These are phyloP conservation scores for Amphipoea oculea DNA, from an alignment of 2,888 invertebrate species.

Conservation along the genomic window DNA sequence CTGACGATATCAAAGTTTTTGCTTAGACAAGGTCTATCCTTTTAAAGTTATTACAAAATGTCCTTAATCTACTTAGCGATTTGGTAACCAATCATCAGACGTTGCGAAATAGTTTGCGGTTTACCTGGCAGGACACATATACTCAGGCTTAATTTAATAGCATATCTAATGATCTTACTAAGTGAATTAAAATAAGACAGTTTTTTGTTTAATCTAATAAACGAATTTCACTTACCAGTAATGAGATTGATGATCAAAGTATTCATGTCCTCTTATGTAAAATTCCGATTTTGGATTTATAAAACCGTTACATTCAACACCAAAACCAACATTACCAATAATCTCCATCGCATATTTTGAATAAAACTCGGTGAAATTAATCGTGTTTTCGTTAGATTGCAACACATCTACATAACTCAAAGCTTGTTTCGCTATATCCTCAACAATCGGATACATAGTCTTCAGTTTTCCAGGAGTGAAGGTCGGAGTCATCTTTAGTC, in stretches of 20 bases:
- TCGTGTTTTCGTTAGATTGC: constrained; percentile 74
- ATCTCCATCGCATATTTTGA: constrained; percentile 91
- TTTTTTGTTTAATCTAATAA: background rate
- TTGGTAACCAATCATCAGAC: constrained; percentile 11
- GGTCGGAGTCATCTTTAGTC: constrained; percentile 92
- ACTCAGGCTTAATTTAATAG: background rate
- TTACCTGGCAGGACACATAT: background rate
- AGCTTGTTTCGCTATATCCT: constrained; percentile 90
- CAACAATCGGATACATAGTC: constrained; percentile 91
- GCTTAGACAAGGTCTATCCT: background rate
- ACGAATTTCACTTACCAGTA: constrained; percentile 80
- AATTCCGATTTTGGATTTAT: constrained; percentile 90
- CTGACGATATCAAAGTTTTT: background rate
- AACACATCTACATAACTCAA: constrained; percentile 80
- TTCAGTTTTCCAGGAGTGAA: constrained; percentile 93
- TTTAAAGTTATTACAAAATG: constrained; percentile 8
- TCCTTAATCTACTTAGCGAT: constrained; percentile 12
- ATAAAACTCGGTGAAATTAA: constrained; percentile 90
- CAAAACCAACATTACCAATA: constrained; percentile 91
- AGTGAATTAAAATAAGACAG: background rate
- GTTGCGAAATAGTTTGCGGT: constrained; percentile 44
- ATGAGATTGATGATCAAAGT: constrained; percentile 81
- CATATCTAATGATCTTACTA: background rate
- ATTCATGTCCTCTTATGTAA: constrained; percentile 84
- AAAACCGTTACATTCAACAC: constrained; percentile 91